Base-by-base conservation (phyloP, 2,888 invertebrate species). In the Reticulitermes lucifugus region DNA sequence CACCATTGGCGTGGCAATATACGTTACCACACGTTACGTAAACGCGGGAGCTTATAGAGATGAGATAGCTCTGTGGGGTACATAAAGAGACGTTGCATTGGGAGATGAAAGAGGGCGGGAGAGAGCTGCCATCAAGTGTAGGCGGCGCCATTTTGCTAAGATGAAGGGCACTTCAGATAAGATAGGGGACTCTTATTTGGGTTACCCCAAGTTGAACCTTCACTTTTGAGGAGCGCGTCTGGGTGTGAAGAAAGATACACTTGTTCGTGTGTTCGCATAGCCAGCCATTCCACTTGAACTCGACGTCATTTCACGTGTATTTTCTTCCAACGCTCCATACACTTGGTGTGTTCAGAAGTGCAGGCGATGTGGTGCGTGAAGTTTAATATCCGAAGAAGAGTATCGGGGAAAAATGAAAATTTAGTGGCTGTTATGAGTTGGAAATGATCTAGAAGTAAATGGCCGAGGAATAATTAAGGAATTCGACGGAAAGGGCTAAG, bases 61-160 rank as follows among this genome's bases (percentile, higher is more conserved):
- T 81, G 80, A 84, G 81, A 84, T 71, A 81, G 80, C 71, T 73
- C 65, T 75, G 79, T 79, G 84, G 71, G 84, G 65, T 51, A 71
- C 70, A 71, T 65, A 84, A 84, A 84, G 81, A 73, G 18, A 21
- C 35, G 73, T 18, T 73, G 73, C 35, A 41, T 73, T 21, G 41
- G 41, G 21, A 73, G 35, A 41, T 73, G 73, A 73, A 18, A 41
- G 73, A 73, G 73, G 21, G 73, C 12, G 41, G 25, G 73, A 73
- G 73, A 41, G 73, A 73, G 35, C 35, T 73, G 41, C 41, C 73
- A 73, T 73, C 73, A 73, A 73, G 73, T 73, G 41, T 73, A 73
- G 73, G 73, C 14, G 73, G 84, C 84, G 84, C 77, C 84, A 77
- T 84, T 84, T 84, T 84, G 51, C 60, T n/a, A 77, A 84, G 84